Evolutionary conservation across 1,140 invertebrate species (phyloP), one percentile per base, ranked within the genome.

Genomic region (Sycophaga agraensis): DNA sequence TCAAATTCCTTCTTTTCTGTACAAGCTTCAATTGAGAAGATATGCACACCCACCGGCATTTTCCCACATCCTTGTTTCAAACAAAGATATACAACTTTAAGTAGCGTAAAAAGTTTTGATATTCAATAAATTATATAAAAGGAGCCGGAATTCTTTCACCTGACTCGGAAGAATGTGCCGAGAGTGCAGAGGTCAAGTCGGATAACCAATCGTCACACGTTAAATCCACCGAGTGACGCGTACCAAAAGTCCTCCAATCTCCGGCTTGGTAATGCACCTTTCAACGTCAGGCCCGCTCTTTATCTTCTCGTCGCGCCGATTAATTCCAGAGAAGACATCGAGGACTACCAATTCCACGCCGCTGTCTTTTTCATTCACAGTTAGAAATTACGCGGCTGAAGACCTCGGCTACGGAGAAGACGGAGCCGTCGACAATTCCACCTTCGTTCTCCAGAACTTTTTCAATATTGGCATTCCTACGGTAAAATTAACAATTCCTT

Each of bases 361-460:
- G 8, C 59, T 55, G 59, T 62, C 51, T 62, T 56, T 55, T 62
- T 62, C 51, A 62, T 55, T 54, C 58, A 8, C 49, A 54, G 31
- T 16, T 28, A 46, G 59, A 24, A 54, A 60, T 60, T 60, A 54
- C 56, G 37, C 43, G 4, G 43, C 12, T 37, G 31, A 48, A 48
- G 43, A 6, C 12, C 12, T 55, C n/a, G 24, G 42, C 42, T 11
- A 5, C n/a, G n/a, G n/a, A n/a, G n/a, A n/a, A n/a, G n/a, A 39
- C 7, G 21, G 31, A 39, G 12, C 17, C 31, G 34, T 45, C 42
- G 35, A 56, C 40, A 35, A 56, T 35, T 42, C 49, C 16, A 1
- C 19, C 35, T 19, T 14, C 19, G 26, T 8, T 19, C 9, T 42
- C 16, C 16, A 2, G 5, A 6, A 5, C 31, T 34, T 34, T 34